A percentile compares a stretch with the other conserved stretches of the same genome.
phyloP scores from a whole-genome alignment of 2,797 vertebrate species.

The Tokudaia muenninki region DNA sequence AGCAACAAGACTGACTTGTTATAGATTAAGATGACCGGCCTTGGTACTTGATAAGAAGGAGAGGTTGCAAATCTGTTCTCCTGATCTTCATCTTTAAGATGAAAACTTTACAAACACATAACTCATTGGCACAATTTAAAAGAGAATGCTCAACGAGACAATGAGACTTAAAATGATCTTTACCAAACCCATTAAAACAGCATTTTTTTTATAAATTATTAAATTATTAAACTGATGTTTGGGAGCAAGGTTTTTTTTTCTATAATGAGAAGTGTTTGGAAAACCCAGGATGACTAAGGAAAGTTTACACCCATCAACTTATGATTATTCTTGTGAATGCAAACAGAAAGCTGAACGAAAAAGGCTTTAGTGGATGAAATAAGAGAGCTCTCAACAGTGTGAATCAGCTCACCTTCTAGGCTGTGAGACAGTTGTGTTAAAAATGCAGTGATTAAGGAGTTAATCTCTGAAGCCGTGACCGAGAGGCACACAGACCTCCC shows the following conservation, averaged over 20 bases:
- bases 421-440: neutral
- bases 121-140: neutral
- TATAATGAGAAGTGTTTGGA: slow-evolving; percentile 19
- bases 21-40: neutral
- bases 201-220: neutral
- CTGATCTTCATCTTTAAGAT: neutral
- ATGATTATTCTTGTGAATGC: neutral
- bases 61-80: neutral
- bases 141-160: neutral
- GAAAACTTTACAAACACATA: neutral
- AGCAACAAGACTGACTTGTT: neutral
- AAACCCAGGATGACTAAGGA: neutral
- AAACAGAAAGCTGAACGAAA: slow-evolving; percentile 6
- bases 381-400: neutral
- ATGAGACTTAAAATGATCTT: neutral
- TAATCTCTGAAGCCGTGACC: slow-evolving; percentile 15
- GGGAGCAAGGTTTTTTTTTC: neutral
- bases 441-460: neutral
- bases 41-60: neutral
- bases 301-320: neutral
- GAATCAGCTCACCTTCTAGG: slow-evolving; percentile 1
- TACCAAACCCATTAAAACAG: neutral
- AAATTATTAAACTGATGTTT: neutral
- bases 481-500: neutral
- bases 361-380: slow-evolving; percentile 22